Conservation (phyloP, 2,113 vertebrate species). For the Mustelus asterias region DNA sequence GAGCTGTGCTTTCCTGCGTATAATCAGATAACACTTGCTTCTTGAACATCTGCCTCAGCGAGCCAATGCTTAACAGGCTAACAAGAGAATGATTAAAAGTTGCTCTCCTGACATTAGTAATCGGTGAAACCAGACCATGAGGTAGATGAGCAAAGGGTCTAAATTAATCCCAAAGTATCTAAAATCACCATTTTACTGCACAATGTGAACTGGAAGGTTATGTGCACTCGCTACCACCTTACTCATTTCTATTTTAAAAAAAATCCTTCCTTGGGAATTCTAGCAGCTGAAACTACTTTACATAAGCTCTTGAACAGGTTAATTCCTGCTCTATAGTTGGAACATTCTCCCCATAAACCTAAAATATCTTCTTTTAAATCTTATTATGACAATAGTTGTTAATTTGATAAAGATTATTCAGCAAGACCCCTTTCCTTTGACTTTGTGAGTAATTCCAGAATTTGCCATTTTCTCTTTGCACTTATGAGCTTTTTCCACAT, state of each 20-base stretch:
- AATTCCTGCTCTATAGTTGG: background rate
- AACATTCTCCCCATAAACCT: background rate
- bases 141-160: background rate
- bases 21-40: background rate
- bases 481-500: background rate
- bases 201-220: background rate
- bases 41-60: background rate
- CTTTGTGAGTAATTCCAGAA: background rate
- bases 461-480: background rate
- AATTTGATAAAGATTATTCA: background rate
- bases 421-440: background rate
- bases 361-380: background rate
- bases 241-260: background rate
- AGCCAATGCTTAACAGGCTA: background rate
- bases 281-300: background rate
- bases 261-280: background rate
- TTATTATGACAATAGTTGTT: background rate
- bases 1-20: background rate
- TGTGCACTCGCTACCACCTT: background rate
- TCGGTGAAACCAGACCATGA: background rate
- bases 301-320: background rate
- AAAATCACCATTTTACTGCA: background rate
- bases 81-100: slow-evolving; percentile 2
- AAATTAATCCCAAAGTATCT: background rate
- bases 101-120: background rate